Conservation (phyloP, 2,797 vertebrate genomes). For the Pantherophis alleghaniensis region DNA sequence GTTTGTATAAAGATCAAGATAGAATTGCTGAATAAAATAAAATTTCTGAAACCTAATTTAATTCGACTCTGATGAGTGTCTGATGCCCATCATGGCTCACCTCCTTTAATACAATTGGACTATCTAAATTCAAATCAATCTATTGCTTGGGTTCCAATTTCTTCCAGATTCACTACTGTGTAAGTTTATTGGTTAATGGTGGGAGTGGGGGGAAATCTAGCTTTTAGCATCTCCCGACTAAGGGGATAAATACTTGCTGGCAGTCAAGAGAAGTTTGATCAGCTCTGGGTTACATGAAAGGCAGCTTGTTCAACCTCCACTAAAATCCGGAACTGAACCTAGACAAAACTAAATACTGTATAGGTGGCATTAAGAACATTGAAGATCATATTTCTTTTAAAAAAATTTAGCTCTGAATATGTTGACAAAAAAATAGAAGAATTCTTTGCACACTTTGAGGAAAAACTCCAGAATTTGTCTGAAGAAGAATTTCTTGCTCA, state of each 20-base stretch:
- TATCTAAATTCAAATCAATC: background rate
- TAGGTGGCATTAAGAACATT: background rate
- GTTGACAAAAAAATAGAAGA: slow-evolving; percentile 88
- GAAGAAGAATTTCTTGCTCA: slow-evolving; percentile 83
- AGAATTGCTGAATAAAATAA: too few species aligned
- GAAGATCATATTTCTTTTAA: background rate
- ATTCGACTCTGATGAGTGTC: background rate
- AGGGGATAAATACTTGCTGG: background rate
- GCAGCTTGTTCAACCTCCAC: background rate
- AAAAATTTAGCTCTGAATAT: slow-evolving; percentile 77
- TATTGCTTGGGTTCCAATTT: background rate
- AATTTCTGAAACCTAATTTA: background rate
- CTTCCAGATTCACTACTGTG: background rate
- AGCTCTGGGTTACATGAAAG: background rate
- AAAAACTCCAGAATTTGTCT: slow-evolving; percentile 76
- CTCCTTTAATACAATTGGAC: background rate
- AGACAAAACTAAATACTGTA: background rate
- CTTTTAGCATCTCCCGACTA: background rate
- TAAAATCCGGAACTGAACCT: background rate
- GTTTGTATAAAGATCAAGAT: too few species aligned
- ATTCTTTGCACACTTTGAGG: slow-evolving; percentile 80
- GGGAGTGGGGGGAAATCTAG: background rate
- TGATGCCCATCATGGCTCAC: background rate
- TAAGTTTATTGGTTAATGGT: background rate
- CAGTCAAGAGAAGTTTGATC: background rate